phyloP scores from a whole-genome alignment of 1,140 invertebrate genomes.

The Calephelis nemesis region DNA sequence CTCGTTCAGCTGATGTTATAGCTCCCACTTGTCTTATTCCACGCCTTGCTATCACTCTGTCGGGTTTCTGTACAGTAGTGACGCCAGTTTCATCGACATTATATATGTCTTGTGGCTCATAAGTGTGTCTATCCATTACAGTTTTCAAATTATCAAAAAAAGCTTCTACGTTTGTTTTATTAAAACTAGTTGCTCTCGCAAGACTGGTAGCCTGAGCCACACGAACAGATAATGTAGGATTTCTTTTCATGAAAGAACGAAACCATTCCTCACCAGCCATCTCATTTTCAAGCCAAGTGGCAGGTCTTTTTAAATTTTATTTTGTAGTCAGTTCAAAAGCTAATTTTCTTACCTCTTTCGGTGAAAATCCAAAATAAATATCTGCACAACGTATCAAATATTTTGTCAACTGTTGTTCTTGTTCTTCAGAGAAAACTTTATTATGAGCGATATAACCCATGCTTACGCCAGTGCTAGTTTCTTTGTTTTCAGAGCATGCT shows the following conservation, averaged over 20 bases:
- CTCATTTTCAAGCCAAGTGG: slow-evolving; percentile 20
- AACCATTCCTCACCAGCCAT: slow-evolving; percentile 25
- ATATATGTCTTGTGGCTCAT: slow-evolving; percentile 32
- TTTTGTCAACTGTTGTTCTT: slow-evolving; percentile 15
- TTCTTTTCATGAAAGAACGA: slow-evolving; percentile 22
- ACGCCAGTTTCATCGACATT: slow-evolving; percentile 37
- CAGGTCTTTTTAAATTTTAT: slow-evolving; percentile 11
- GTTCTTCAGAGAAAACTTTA: slow-evolving; percentile 19
- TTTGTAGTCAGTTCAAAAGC: slow-evolving; percentile 15
- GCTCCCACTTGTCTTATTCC: slow-evolving; percentile 33
- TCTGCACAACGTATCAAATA: slow-evolving; percentile 19
- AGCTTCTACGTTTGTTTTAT: slow-evolving; percentile 40
- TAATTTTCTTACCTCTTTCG: slow-evolving; percentile 22
- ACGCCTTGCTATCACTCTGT: slow-evolving; percentile 32
- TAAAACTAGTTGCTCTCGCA: slow-evolving; percentile 44
- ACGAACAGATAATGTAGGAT: slow-evolving; percentile 36
- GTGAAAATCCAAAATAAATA: slow-evolving; percentile 22
- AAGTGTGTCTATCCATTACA: slow-evolving; percentile 28
- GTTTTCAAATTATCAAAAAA: slow-evolving; percentile 40
- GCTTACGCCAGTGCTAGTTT: not conserved
- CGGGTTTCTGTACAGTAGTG: slow-evolving; percentile 27
- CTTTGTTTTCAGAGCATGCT: not conserved
- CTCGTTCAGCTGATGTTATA: slow-evolving; percentile 36
- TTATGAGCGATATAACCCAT: slow-evolving; percentile 28
- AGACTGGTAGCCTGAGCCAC: slow-evolving; percentile 47